Base-by-base conservation (phyloP, 2,888 invertebrate genomes). In the Cylloceria caligata region DNA sequence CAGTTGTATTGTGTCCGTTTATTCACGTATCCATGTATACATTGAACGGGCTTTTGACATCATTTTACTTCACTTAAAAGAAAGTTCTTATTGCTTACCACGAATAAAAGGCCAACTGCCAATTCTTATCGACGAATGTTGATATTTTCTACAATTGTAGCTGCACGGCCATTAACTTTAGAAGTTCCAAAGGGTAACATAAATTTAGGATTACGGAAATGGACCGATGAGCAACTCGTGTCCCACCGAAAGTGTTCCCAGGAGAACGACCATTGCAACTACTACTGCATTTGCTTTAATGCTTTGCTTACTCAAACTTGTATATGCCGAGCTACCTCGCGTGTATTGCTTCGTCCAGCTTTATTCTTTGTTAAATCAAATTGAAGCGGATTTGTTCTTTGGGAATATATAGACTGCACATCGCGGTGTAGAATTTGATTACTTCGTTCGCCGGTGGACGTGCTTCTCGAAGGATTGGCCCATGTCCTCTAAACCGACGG, bases 371-470 rank as follows among this genome's bases (percentile, higher is more conserved):
- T 49, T n/a, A 45, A 36, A 71, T 27, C 45, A 30, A 71, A 71
- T 75, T 67, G 71, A 71, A 65, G 34, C 13, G 52, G 72, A 55
- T 76, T 72, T 68, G 67, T 55, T 72, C 60, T 45, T 52, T n/a
- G 34, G 30, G 27, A 13, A 16, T 34, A 62, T 16, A 34, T 13
- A 36, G 7, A 57, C 21, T 27, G 30, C 19, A 30, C 30, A 24
- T 16, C 16, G 16, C 3, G 9, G 11, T 27, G 27, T 72, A 49
- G 30, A 71, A 21, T 30, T 34, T 24, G 47, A 76, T 69, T 42
- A 49, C 19, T 34, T 55, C 24, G 21, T 75, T 47, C 47, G 21
- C 24, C 47, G 36, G 21, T 21, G 47, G 21, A 62, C 36, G 72
- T 45, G 42, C 36, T 39, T 39, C 67, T 68, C 49, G 34, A 42